Base-by-base conservation (phyloP, 2,113 vertebrate genomes). In the Catharus bicknelli region DNA sequence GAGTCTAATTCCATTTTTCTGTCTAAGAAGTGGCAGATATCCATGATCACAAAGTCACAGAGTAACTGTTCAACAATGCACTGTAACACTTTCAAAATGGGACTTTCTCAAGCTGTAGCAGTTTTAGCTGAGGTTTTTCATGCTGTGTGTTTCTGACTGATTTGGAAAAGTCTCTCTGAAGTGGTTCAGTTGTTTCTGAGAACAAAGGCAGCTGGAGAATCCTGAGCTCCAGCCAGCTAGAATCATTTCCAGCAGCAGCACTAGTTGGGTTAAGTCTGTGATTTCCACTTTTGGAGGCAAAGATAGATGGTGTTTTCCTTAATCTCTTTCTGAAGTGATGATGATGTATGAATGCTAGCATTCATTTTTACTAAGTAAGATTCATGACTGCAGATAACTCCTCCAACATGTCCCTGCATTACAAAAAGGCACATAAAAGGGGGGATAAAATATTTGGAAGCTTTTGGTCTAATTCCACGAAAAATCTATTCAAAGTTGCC, bases 341-440 rank as follows among this genome's bases (percentile, higher is more conserved):
- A 83, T 81, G 91, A 86, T 93, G n/a, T 79, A 92, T 90, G 81
- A 95, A 86, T 91, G 82, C 70, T 69, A 85, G 85, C 51, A 76
- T 94, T 96, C 91, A 94, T 86, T 90, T 95, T 94, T 90, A 54
- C 87, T 76, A 69, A 92, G 64, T 77, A 72, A 94, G 93, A 93
- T 95, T 93, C 58, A 69, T 87, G 79, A 80, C 54, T 80, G 85
- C 45, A 93, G 91, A 83, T 87, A 94, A 85, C 75, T 95, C 62
- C 58, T 82, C 62, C 77, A 87, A 84, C 81, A 53, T 18, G 30
- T 40, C 54, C 66, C 66, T 75, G 77, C 85, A 53, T 94, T 67
- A 62, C 38, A 90, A 92, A 86, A 93, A 83, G 51, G 13, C 77
- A 64, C n/a, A 77, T 19, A 50, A 89, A 88, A 75, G 40, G n/a